These are phyloP conservation scores for Tiphia femorata DNA, from an alignment of 2,888 invertebrate genomes.

Conservation along the genomic window DNA sequence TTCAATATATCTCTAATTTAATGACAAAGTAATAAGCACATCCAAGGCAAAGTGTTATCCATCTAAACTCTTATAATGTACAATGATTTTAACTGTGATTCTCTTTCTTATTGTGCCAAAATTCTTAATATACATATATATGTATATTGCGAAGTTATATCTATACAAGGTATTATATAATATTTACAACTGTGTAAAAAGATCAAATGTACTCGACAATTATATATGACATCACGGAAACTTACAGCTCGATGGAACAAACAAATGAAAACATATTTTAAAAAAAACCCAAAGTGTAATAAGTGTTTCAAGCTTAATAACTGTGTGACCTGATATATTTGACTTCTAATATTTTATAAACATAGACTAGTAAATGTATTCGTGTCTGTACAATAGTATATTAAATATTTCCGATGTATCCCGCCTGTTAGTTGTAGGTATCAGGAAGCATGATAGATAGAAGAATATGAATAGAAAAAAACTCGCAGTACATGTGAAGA, in stretches of 20 bases:
- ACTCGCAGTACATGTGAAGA: constrained; percentile 17
- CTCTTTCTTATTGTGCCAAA: constrained; percentile 67
- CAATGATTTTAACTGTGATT: constrained; percentile 67
- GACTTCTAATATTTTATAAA: constrained; percentile 44
- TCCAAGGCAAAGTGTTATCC: constrained; percentile 25
- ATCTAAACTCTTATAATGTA: constrained; percentile 59
- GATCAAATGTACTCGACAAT: constrained; percentile 39
- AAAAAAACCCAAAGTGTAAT: constrained; percentile 40
- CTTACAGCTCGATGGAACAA: constrained; percentile 20
- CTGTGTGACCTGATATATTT: constrained; percentile 52
- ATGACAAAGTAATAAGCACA: constrained; percentile 21
- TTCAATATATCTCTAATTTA: constrained; percentile 21
- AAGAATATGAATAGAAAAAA: constrained; percentile 12
- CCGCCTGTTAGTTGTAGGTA: constrained; percentile 50
- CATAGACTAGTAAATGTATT: constrained; percentile 43
- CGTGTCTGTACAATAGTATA: constrained; percentile 46
- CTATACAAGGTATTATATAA: constrained; percentile 52
- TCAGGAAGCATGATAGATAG: background rate
- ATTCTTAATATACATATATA: constrained; percentile 53
- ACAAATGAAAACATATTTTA: constrained; percentile 45
- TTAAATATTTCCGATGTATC: constrained; percentile 47
- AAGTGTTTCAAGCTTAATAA: constrained; percentile 46
- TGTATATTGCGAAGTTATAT: constrained; percentile 40
- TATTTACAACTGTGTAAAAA: constrained; percentile 48
- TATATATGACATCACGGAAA: constrained; percentile 22